Evolutionary conservation across 2,113 vertebrate species (phyloP).

Genomic region (Hippopotamus amphibius): DNA sequence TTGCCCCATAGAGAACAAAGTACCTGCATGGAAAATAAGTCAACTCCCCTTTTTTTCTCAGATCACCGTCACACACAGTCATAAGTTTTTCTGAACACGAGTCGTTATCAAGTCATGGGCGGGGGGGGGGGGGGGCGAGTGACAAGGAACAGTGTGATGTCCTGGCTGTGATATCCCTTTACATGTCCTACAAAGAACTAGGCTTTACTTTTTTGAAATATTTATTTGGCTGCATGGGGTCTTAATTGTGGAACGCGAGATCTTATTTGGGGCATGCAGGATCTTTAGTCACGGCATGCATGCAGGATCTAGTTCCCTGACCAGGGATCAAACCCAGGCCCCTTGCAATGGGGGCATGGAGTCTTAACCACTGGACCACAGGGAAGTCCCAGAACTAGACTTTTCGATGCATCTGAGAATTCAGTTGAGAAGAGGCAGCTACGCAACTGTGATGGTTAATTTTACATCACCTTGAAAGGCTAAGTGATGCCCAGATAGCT

Average conservation of each 20-base stretch:
- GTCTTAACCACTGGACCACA: background rate
- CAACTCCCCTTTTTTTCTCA: background rate
- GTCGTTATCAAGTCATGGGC: background rate
- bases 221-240: background rate
- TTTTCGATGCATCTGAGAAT: background rate
- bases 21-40: background rate
- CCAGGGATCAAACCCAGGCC: background rate
- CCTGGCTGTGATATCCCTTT: background rate
- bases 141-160: background rate
- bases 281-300: too few species aligned
- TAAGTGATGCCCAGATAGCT: background rate
- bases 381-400: background rate
- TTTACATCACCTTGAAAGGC: background rate
- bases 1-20: background rate
- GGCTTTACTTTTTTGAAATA: too few species aligned
- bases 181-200: background rate
- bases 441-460: background rate
- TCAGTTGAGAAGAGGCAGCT: background rate
- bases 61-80: background rate
- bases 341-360: background rate
- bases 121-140: too few species aligned
- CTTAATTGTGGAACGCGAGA: background rate
- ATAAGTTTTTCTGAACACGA: background rate
- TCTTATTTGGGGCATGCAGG: too few species aligned
- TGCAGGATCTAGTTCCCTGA: background rate